Evolutionary conservation across 1,140 invertebrate species (phyloP).

Genomic region (Bombyx mandarina): DNA sequence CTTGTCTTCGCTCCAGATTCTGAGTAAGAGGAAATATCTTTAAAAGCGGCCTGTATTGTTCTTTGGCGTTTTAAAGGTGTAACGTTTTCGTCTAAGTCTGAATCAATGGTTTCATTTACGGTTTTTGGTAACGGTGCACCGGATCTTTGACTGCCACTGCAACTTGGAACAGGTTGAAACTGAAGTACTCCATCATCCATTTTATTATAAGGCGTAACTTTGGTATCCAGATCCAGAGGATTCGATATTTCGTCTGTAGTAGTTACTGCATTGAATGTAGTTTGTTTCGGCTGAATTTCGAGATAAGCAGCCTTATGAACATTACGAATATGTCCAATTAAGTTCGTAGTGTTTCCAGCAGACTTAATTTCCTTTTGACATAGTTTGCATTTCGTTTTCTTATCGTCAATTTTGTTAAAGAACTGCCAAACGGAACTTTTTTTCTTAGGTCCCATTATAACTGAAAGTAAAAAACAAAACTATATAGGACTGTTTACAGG

Average conservation of each 20-base stretch:
- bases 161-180: too few relatives aligned
- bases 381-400: background rate
- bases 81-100: background rate
- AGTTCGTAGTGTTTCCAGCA: background rate
- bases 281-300: background rate
- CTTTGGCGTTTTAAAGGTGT: too few relatives aligned
- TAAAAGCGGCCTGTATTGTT: too few relatives aligned
- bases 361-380: background rate
- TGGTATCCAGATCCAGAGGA: too few relatives aligned
- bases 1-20: too few relatives aligned
- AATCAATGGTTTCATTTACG: background rate
- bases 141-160: background rate
- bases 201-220: too few relatives aligned
- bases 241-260: background rate
- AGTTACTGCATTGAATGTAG: background rate
- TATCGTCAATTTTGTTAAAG: constrained; percentile 1
- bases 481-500: background rate
- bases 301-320: background rate
- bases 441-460: background rate
- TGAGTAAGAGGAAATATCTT: too few relatives aligned
- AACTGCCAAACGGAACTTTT: background rate
- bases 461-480: background rate
- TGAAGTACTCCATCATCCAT: too few relatives aligned
- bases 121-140: background rate
- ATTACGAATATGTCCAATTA: background rate